Evolutionary conservation across 2,888 invertebrate genomes (phyloP).

Genomic region (Adelphocoris suturalis): DNA sequence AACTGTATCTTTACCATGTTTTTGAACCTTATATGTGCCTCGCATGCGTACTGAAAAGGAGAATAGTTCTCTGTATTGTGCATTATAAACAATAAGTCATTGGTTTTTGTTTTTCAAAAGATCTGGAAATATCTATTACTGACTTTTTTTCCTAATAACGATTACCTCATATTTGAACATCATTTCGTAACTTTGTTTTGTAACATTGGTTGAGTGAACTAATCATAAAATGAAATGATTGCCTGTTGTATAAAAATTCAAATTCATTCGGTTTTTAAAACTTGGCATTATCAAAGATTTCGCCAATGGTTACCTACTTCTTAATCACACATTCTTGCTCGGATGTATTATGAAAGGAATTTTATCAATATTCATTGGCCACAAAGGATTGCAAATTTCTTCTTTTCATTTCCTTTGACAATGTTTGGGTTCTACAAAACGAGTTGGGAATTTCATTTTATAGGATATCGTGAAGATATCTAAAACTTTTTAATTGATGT

Average conservation of each 20-base stretch:
- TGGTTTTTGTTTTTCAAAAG: constrained; percentile 13
- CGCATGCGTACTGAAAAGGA: constrained; percentile 39
- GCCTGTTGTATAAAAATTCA: constrained; percentile 36
- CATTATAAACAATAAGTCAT: constrained; percentile 55
- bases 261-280: not conserved
- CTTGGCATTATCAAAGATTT: no score
- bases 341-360: no score
- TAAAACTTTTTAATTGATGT: no score
- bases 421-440: not conserved
- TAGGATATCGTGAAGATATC: no score
- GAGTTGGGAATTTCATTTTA: no score
- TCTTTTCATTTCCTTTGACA: constrained; percentile 13
- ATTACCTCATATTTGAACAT: not conserved
- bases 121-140: not conserved
- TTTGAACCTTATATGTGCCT: constrained; percentile 5
- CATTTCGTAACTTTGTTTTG: not conserved
- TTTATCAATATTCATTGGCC: no score
- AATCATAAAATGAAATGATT: constrained; percentile 46
- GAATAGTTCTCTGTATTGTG: constrained; percentile 60
- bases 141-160: not conserved
- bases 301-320: no score
- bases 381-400: not conserved
- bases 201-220: constrained; percentile 13
- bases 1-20: not conserved
- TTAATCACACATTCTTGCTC: no score